A percentile compares a stretch with the other conserved stretches of the same genome.
phyloP scores from a whole-genome alignment of 2,113 vertebrate genomes.

The Hemibagrus wyckioides region DNA sequence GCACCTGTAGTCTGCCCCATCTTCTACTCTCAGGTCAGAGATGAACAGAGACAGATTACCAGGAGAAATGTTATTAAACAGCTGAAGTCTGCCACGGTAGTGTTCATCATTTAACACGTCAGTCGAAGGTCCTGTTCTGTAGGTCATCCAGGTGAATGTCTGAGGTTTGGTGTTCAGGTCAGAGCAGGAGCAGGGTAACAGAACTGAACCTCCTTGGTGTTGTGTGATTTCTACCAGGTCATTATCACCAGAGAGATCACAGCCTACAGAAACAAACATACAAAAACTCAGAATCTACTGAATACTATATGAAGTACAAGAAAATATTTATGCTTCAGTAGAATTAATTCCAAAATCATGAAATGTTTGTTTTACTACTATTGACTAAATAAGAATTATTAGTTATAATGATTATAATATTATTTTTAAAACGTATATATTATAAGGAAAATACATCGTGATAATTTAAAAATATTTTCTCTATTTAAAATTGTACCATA shows the following conservation, averaged over 20 bases:
- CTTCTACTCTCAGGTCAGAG: slow-evolving; percentile 36
- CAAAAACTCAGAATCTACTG: too few species aligned
- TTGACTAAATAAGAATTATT: too few species aligned
- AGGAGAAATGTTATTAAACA: slow-evolving; percentile 26
- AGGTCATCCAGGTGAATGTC: too few species aligned
- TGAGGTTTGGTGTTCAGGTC: too few species aligned
- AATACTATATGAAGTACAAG: background rate
- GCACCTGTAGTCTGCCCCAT: slow-evolving; percentile 13
- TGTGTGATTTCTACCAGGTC: fast-evolving
- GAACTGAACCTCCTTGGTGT: background rate
- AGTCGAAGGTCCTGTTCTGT: too few species aligned
- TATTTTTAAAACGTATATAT: too few species aligned
- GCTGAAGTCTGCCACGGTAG: slow-evolving; percentile 20
- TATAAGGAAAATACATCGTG: too few species aligned
- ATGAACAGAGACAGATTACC: slow-evolving; percentile 45
- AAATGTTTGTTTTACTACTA: too few species aligned
- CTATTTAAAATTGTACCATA: too few species aligned
- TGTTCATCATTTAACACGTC: background rate
- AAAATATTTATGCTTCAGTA: background rate
- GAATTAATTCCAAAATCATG: background rate
- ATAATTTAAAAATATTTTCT: too few species aligned
- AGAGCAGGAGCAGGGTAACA: background rate
- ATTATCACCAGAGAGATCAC: slow-evolving; percentile 12
- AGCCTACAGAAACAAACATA: slow-evolving; percentile 2
- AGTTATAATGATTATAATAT: too few species aligned